These are phyloP conservation scores for Drosophila merina DNA, from an alignment of 2,888 invertebrate species.

Conservation along the genomic window DNA sequence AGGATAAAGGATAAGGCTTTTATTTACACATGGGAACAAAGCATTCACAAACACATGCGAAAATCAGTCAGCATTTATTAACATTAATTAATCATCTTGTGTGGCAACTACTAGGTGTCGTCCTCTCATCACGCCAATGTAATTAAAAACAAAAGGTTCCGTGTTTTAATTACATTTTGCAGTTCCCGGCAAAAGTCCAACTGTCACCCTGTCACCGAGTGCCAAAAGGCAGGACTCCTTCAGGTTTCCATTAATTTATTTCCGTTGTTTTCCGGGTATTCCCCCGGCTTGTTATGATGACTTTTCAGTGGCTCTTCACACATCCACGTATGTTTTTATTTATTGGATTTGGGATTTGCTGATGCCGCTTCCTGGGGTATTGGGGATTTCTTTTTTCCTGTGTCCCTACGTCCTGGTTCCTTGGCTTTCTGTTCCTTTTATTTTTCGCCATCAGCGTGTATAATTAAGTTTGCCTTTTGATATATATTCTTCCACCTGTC, in stretches of 20 bases:
- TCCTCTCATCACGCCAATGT: constrained; percentile 38
- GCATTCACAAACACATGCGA: background rate
- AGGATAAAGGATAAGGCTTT: constrained; percentile 11
- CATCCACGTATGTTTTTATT: constrained; percentile 55
- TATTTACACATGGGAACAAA: background rate
- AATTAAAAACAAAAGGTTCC: constrained; percentile 47
- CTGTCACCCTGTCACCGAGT: constrained; percentile 20
- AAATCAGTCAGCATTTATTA: constrained; percentile 13
- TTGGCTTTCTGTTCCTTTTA: constrained; percentile 5
- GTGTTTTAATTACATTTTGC: constrained; percentile 70
- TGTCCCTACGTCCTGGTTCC: constrained; percentile 16
- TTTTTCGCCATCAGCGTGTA: constrained; percentile 37
- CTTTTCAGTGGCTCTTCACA: constrained; percentile 47
- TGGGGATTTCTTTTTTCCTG: constrained; percentile 63
- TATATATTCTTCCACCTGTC: constrained; percentile 57
- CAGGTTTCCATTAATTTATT: constrained; percentile 37
- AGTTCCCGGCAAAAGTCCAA: constrained; percentile 43
- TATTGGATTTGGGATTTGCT: constrained; percentile 80
- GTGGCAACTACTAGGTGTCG: constrained; percentile 12
- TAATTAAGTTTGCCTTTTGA: constrained; percentile 70
- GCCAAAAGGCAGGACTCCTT: constrained; percentile 9
- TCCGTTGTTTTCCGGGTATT: constrained; percentile 38
- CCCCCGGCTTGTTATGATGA: constrained; percentile 68
- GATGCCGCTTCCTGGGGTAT: constrained; percentile 70
- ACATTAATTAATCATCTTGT: constrained; percentile 65